Evolutionary conservation across 2,888 invertebrate genomes (phyloP).

Genomic region (Sinopyrophorus schimmeli): DNA sequence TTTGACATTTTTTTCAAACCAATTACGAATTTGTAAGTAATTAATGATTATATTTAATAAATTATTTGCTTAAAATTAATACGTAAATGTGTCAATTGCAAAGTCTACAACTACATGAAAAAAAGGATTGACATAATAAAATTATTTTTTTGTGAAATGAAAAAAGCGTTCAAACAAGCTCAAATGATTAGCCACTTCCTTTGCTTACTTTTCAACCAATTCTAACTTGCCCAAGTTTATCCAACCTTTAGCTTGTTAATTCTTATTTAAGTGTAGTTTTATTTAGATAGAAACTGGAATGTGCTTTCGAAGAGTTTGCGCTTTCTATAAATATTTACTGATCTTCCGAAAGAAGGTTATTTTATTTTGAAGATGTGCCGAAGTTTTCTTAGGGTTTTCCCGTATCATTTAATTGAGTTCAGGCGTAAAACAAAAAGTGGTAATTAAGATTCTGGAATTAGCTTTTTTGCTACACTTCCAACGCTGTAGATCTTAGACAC

Average conservation of each 20-base stretch:
- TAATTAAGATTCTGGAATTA: not conserved
- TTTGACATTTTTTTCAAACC: no score
- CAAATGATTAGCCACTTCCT: conserved; percentile 11
- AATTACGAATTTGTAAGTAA: no score
- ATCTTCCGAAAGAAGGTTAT: not conserved
- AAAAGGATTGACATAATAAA: no score
- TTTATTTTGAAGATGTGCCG: conserved; percentile 6
- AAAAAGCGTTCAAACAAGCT: no score
- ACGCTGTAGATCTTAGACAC: not conserved
- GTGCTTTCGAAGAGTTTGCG: not conserved
- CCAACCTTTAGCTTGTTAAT: conserved; percentile 10
- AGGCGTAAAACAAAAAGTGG: not conserved
- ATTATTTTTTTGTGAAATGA: no score
- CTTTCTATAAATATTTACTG: conserved; percentile 8
- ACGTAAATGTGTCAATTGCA: no score
- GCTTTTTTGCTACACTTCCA: not conserved
- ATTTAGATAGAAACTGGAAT: conserved; percentile 11
- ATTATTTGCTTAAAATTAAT: no score
- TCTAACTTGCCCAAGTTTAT: conserved; percentile 7
- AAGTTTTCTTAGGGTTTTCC: not conserved
- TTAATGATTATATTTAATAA: no score
- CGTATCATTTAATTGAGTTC: not conserved
- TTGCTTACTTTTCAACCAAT: conserved; percentile 13
- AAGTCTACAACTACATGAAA: no score
- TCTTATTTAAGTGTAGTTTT: conserved; percentile 11